Evolutionary conservation across 2,888 invertebrate genomes (phyloP).

Genomic region (Tigriopus californicus): DNA sequence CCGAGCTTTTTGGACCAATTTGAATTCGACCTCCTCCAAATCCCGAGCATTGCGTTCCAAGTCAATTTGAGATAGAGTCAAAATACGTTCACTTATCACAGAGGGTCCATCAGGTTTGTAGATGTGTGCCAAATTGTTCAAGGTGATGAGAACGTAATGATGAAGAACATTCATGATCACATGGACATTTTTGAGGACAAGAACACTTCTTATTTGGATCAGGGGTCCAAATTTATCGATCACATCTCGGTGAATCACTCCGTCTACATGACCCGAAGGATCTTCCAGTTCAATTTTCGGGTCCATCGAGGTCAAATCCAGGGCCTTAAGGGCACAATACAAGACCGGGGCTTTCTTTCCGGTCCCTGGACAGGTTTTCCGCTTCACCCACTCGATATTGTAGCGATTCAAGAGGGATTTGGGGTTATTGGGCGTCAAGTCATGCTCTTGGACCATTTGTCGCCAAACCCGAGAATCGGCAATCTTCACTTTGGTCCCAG

Average conservation of each 20-base stretch:
- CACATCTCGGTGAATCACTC: not conserved
- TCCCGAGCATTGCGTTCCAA: too few species aligned
- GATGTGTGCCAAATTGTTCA: not conserved
- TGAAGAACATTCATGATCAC: not conserved
- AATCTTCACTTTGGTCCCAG: too few species aligned
- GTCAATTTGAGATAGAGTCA: too few species aligned
- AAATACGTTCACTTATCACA: too few species aligned
- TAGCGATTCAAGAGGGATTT: not conserved
- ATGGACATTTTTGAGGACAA: not conserved
- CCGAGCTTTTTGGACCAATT: too few species aligned
- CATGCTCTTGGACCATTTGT: not conserved
- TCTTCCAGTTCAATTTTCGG: not conserved
- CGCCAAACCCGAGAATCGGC: not conserved
- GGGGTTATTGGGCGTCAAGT: not conserved
- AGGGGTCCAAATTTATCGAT: not conserved
- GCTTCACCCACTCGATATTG: not conserved
- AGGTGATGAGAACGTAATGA: constrained; percentile 1
- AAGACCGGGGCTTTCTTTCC: not conserved
- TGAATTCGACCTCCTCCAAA: too few species aligned
- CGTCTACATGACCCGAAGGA: not conserved
- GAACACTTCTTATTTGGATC: not conserved
- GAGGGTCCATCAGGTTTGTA: not conserved
- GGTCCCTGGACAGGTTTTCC: not conserved
- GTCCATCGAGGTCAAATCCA: not conserved
- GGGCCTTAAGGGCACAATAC: not conserved